Conservation (phyloP, 2,888 invertebrate species). For the Melangyna quadrimaculata region DNA sequence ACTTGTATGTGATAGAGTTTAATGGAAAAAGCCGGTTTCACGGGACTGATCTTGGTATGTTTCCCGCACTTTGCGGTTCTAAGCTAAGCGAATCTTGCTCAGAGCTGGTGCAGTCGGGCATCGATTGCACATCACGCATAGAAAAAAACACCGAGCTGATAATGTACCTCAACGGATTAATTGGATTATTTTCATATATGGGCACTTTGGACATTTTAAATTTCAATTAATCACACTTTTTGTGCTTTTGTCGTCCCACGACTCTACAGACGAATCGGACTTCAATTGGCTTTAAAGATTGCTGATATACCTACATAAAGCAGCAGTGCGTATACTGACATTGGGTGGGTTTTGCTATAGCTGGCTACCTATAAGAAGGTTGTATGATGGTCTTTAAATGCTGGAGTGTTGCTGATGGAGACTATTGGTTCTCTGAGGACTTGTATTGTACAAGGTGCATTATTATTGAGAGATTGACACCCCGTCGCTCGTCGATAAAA, state of each 20-base stretch:
- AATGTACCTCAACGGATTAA: slow-evolving; percentile 72
- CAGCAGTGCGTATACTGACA: not conserved
- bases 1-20: not conserved
- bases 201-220: slow-evolving; percentile 64
- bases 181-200: slow-evolving; percentile 72
- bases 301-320: not conserved
- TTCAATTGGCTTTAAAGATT: slow-evolving; percentile 18
- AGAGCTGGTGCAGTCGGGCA: not conserved
- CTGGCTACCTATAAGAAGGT: not conserved
- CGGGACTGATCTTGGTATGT: not conserved
- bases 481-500: slow-evolving; percentile 34
- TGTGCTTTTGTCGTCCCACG: slow-evolving; percentile 56
- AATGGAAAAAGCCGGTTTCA: slow-evolving; percentile 35
- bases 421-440: slow-evolving; percentile 56
- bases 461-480: slow-evolving; percentile 67
- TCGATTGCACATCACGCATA: not conserved
- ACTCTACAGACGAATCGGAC: slow-evolving; percentile 24
- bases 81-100: slow-evolving; percentile 4
- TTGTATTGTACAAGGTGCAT: slow-evolving; percentile 30
- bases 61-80: slow-evolving; percentile 34
- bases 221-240: slow-evolving; percentile 72
- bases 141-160: slow-evolving; percentile 34
- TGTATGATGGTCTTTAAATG: not conserved
- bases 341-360: not conserved
- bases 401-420: too few species aligned